These are phyloP conservation scores for Papilio protenor DNA, from an alignment of 2,888 invertebrate genomes.

Conservation along the genomic window DNA sequence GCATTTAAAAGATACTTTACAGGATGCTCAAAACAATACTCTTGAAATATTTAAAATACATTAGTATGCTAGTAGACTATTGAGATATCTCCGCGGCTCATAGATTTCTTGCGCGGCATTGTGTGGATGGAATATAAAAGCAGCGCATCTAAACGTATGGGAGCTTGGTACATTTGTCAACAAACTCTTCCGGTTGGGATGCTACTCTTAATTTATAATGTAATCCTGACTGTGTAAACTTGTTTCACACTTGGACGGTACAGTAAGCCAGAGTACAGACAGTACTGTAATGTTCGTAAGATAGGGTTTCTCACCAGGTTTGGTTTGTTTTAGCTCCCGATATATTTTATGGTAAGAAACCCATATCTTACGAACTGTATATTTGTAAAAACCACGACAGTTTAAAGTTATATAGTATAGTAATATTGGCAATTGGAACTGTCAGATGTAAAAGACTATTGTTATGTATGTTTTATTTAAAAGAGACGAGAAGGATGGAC, in stretches of 20 bases:
- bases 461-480: no score
- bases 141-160: constrained; percentile 37
- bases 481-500: no score
- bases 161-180: constrained; percentile 42
- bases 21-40: constrained; percentile 5
- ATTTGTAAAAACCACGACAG: no score
- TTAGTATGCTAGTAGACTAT: constrained; percentile 26
- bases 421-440: not conserved
- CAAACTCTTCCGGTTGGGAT: constrained; percentile 43
- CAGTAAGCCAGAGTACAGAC: not conserved
- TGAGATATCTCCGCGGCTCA: constrained; percentile 33
- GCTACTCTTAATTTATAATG: constrained; percentile 41
- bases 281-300: not conserved
- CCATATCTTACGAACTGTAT: no score
- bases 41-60: constrained; percentile 22
- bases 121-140: constrained; percentile 40
- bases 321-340: no score
- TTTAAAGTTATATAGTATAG: no score
- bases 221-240: constrained; percentile 30
- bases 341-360: no score
- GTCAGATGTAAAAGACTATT: no score
- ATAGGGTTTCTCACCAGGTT: no score
- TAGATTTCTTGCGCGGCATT: constrained; percentile 32
- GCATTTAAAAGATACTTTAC: constrained; percentile 1
- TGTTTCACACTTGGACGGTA: not conserved